phyloP scores from a whole-genome alignment of 2,113 vertebrate genomes.

The Shinisaurus crocodilurus region DNA sequence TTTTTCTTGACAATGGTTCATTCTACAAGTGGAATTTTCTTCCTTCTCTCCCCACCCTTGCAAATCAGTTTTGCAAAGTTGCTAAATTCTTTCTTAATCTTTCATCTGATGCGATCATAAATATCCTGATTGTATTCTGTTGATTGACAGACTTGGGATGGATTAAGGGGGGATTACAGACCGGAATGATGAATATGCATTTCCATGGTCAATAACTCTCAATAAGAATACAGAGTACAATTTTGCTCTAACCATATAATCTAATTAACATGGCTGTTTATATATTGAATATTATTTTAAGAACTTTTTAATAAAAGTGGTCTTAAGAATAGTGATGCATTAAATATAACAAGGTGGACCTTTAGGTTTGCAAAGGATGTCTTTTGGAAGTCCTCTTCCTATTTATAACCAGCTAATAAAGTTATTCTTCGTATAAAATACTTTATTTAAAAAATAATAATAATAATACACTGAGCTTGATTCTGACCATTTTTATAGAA shows the following conservation, averaged over 20 bases:
- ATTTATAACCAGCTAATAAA: slow-evolving; percentile 38
- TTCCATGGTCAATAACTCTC: slow-evolving; percentile 75
- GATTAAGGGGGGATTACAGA: slow-evolving; percentile 77
- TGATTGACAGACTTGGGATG: slow-evolving; percentile 77
- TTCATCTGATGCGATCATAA: slow-evolving; percentile 75
- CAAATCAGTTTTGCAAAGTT: slow-evolving; percentile 74
- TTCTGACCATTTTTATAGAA: slow-evolving; percentile 21
- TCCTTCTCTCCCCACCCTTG: slow-evolving; percentile 32
- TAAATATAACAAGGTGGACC: slow-evolving; percentile 59
- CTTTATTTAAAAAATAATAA: neutral
- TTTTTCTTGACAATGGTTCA: slow-evolving; percentile 73
- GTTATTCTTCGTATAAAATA: slow-evolving; percentile 41
- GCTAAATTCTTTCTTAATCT: slow-evolving; percentile 79
- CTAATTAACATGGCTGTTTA: slow-evolving; percentile 78
- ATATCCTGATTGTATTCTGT: slow-evolving; percentile 77
- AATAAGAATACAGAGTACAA: slow-evolving; percentile 70
- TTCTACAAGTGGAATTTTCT: slow-evolving; percentile 72
- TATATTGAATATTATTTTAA: slow-evolving; percentile 71
- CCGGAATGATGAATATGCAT: slow-evolving; percentile 75
- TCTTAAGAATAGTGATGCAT: slow-evolving; percentile 68
- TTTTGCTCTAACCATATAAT: slow-evolving; percentile 76
- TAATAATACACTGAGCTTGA: slow-evolving; percentile 10
- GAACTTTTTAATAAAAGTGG: slow-evolving; percentile 74
- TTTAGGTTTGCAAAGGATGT: slow-evolving; percentile 44
- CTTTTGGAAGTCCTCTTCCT: slow-evolving; percentile 40